These are phyloP conservation scores for Ceratina australensis DNA, from an alignment of 1,140 invertebrate species.

Conservation along the genomic window DNA sequence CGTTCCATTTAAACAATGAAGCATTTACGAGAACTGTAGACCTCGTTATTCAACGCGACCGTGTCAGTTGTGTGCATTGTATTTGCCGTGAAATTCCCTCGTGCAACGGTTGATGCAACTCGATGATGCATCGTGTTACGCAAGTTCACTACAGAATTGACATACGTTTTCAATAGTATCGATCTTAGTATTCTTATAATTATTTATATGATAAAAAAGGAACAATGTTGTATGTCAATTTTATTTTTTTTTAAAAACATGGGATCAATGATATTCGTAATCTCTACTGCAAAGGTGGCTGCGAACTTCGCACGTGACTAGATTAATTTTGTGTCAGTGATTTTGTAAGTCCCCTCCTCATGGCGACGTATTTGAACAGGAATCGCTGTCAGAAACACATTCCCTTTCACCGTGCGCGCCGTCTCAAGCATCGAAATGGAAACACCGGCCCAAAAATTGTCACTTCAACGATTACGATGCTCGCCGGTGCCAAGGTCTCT, in stretches of 20 bases:
- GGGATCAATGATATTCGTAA: too few relatives aligned
- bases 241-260: too few relatives aligned
- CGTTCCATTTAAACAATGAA: constrained; percentile 48
- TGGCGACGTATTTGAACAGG: background rate
- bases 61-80: constrained; percentile 49
- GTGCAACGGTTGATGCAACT: constrained; percentile 32
- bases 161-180: background rate
- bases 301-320: too few relatives aligned
- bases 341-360: too few relatives aligned
- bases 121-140: constrained; percentile 43
- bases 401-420: background rate
- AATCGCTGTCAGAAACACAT: background rate
- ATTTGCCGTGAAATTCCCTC: constrained; percentile 48
- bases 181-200: background rate
- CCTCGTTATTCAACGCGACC: constrained; percentile 54
- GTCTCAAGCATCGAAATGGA: background rate
- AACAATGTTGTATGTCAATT: too few relatives aligned
- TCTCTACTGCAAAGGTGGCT: too few relatives aligned
- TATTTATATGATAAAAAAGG: too few relatives aligned
- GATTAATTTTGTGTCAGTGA: too few relatives aligned
- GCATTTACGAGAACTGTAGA: constrained; percentile 41
- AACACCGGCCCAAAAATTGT: constrained; percentile 31
- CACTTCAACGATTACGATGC: constrained; percentile 32
- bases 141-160: constrained; percentile 9
- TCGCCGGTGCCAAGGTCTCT: constrained; percentile 55